These are phyloP conservation scores for Anguilla marmorata DNA, from an alignment of 2,797 vertebrate genomes.

Conservation along the genomic window DNA sequence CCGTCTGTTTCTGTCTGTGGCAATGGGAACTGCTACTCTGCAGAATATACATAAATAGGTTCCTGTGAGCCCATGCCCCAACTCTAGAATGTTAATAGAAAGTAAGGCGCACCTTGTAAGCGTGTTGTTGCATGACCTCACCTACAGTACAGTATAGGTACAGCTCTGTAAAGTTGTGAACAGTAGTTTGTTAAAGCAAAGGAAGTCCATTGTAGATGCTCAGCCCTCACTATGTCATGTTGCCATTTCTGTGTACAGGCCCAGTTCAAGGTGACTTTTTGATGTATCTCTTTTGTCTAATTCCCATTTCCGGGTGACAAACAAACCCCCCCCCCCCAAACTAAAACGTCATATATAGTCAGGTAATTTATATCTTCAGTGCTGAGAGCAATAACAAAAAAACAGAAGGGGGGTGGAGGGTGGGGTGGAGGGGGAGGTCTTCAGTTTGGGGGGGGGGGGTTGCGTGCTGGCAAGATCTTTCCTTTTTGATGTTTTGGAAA, in stretches of 20 bases:
- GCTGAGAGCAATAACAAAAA: background rate
- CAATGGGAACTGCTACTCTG: background rate
- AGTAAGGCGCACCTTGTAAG: background rate
- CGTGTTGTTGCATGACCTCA: background rate
- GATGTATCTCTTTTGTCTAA: too few species aligned
- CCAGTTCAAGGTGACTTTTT: too few species aligned
- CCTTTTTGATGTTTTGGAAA: background rate
- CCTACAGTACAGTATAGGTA: background rate
- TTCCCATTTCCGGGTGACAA: too few species aligned
- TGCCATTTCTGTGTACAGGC: background rate
- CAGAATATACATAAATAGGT: background rate
- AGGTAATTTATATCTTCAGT: background rate
- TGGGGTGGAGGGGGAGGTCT: background rate
- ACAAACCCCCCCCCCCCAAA: too few species aligned
- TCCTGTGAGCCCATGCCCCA: background rate
- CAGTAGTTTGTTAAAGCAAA: background rate
- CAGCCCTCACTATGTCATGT: background rate
- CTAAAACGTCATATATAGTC: background rate
- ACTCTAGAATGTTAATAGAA: background rate
- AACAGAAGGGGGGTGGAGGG: background rate
- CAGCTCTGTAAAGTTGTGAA: background rate
- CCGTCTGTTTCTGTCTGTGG: background rate
- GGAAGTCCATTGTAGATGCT: background rate
- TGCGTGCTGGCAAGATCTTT: background rate
- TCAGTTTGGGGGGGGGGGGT: background rate